phyloP scores from a whole-genome alignment of 2,113 vertebrate species.

The Platysteira castanea region DNA sequence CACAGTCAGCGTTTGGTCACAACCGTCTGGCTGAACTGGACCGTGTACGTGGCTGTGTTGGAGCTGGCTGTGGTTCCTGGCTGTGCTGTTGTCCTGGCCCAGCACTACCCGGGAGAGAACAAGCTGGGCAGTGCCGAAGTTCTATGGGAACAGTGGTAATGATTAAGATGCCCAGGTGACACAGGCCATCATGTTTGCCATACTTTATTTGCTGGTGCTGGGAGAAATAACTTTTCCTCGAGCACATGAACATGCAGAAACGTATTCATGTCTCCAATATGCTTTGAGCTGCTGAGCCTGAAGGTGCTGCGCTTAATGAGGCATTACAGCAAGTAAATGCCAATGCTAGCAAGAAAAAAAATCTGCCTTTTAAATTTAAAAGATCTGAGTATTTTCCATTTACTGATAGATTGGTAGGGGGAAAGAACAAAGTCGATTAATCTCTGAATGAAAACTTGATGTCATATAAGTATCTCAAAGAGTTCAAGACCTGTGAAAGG shows the following conservation, averaged over 20 bases:
- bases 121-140: not conserved
- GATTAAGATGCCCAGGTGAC: not conserved
- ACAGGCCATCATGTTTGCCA: accelerated
- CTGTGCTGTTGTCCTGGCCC: not conserved
- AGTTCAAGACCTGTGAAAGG: not conserved
- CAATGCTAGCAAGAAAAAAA: not conserved
- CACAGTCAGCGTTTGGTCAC: not conserved
- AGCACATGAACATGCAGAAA: accelerated
- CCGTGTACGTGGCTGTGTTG: accelerated
- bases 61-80: not conserved
- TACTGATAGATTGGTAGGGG: not conserved
- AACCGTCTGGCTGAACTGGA: accelerated
- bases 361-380: not conserved
- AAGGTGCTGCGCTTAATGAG: not conserved
- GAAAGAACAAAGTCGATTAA: not conserved
- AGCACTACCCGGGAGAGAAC: not conserved
- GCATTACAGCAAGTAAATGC: not conserved
- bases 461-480: not conserved
- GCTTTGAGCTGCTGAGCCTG: accelerated
- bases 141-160: not conserved
- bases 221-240: not conserved
- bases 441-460: not conserved
- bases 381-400: not conserved
- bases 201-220: accelerated
- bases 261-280: accelerated